Base-by-base conservation (phyloP, 2,113 vertebrate species). In the Prietella phreatophila region DNA sequence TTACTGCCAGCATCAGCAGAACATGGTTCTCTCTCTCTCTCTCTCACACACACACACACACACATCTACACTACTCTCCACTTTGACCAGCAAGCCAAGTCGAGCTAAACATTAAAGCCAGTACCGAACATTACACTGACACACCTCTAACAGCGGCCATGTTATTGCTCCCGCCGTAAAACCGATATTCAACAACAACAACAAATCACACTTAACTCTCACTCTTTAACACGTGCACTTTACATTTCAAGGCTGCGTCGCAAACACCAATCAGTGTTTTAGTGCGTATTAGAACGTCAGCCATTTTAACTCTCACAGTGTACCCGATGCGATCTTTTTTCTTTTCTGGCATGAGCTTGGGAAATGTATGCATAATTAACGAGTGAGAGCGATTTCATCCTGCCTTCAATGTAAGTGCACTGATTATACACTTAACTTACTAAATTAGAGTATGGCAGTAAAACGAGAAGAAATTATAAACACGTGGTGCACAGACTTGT, bases 1-100 rank as follows among this genome's bases (percentile, higher is more conserved):
- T 86, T 89, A 86, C 63, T 30, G 63, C 36, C 56, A 30, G 39
- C 83, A 82, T 82, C 60, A 84, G 27, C 47, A 56, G 36, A 13
- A 73, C 53, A 56, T 8, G 7, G 15, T 20, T 75, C 33, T 60
- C 36, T 53, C 58, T 75, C 67, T 22, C 76, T n/a, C 55, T 50
- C 47, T 58, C 19, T 19, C 87, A 63, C 76, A 76, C 80, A 58
- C 60, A 1, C 76, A 63, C 80, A 58, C 61, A 56, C 30, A 19
- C 33, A 82, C 27, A 58, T 71, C 55, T 82, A 36, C 19, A 8
- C 17, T 22, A 73, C 69, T 3, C 69, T 73, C 42, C 47, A n/a
- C 42, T 78, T 78, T 78, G 25, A 78, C 50, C 42, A 50, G 42
- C 42, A 78, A 53, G 75, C 78, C 50, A 80, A 80, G 0, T 30